Conservation (phyloP, 2,113 vertebrate genomes). For the Stictonetta naevosa region DNA sequence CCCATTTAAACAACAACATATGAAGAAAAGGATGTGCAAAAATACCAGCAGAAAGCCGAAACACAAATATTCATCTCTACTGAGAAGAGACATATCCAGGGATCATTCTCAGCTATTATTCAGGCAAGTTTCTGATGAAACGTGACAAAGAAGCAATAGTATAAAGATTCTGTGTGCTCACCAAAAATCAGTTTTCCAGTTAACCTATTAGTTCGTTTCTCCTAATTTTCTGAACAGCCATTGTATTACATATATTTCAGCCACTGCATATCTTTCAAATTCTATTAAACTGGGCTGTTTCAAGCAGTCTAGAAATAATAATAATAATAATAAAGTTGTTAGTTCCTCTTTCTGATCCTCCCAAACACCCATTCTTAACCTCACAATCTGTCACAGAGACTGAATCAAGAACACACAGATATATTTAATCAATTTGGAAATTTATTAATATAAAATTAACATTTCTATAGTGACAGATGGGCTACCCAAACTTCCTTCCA, state of each 20-base stretch:
- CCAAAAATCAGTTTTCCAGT: background rate
- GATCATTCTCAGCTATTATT: background rate
- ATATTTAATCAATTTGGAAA: constrained; percentile 6
- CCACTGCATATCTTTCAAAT: background rate
- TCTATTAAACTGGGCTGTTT: background rate
- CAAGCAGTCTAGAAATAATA: background rate
- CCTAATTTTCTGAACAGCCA: background rate
- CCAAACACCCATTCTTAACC: background rate
- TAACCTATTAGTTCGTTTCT: background rate
- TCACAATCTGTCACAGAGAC: background rate
- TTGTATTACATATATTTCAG: background rate
- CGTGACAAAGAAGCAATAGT: background rate
- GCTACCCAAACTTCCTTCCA: background rate
- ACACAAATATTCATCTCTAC: background rate
- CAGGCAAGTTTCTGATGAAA: background rate
- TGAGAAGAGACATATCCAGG: background rate
- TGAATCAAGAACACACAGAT: background rate
- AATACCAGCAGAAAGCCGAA: background rate
- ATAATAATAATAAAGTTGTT: background rate
- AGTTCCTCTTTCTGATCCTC: background rate
- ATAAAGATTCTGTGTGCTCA: background rate
- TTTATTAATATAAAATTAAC: background rate
- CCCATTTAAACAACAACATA: background rate
- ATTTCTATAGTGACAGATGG: background rate
- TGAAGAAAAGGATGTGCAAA: background rate